Conservation (phyloP, 2,113 vertebrate species). For the Syngnathus typhle region DNA sequence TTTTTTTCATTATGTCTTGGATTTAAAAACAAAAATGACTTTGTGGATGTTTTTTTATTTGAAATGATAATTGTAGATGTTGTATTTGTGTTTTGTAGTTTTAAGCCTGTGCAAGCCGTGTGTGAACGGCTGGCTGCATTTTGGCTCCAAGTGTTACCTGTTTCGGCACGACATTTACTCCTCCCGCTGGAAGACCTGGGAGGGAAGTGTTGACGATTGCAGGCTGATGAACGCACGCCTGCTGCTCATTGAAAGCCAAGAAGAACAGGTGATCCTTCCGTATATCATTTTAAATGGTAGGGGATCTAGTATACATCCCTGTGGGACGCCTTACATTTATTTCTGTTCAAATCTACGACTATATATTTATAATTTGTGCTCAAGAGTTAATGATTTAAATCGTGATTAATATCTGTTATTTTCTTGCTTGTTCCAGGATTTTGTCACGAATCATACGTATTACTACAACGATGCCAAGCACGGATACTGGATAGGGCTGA, state of each 20-base stretch:
- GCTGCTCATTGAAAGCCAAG: conserved; percentile 31
- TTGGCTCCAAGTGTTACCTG: conserved; percentile 39
- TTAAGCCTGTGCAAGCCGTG: conserved; percentile 38
- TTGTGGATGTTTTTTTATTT: too few relatives aligned
- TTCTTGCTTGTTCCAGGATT: conserved; percentile 22
- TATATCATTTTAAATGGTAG: background rate
- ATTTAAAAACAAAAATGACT: too few relatives aligned
- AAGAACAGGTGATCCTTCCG: conserved; percentile 39
- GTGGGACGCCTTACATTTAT: background rate
- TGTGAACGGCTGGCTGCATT: conserved; percentile 29
- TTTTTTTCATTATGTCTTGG: too few relatives aligned
- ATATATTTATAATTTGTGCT: background rate
- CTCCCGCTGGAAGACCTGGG: accelerated
- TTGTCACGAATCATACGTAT: conserved; percentile 33
- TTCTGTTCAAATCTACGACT: background rate
- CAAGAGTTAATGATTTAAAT: background rate
- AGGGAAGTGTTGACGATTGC: background rate
- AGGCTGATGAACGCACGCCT: background rate
- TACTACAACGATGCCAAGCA: accelerated
- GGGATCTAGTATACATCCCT: background rate
- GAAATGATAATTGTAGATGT: background rate
- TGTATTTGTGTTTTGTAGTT: background rate
- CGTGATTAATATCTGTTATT: background rate
- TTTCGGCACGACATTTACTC: accelerated
- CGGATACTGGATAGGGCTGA: conserved; percentile 56